phyloP scores from a whole-genome alignment of 1,140 invertebrate genomes.

The Conopomorpha cramerella region DNA sequence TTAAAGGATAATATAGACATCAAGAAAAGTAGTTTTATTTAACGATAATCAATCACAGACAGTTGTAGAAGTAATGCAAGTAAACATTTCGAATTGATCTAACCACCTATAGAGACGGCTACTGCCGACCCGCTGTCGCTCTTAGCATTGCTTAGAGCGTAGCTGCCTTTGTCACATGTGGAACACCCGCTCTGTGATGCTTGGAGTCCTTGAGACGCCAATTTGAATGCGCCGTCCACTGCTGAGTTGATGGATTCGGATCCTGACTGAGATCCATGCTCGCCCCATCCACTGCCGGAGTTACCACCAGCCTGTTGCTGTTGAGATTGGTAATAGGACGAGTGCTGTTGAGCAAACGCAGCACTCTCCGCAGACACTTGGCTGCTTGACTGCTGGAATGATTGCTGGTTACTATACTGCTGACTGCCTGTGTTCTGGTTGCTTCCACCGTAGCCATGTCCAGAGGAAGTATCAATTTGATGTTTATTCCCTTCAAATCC shows the following conservation, averaged over 20 bases:
- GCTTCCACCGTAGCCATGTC: slow-evolving; percentile 3
- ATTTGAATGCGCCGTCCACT: slow-evolving; percentile 28
- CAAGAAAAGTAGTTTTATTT: no score
- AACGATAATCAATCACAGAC: no score
- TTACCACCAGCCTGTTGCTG: neutral
- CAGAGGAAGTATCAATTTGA: no score
- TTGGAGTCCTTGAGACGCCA: slow-evolving; percentile 31
- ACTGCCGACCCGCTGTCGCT: slow-evolving; percentile 30
- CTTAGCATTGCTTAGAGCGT: slow-evolving; percentile 37
- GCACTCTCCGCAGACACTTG: no score
- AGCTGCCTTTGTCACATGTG: slow-evolving; percentile 32
- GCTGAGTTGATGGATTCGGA: slow-evolving; percentile 6
- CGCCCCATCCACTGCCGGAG: neutral
- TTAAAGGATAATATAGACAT: no score
- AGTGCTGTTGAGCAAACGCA: no score
- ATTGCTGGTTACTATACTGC: no score
- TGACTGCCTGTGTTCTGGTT: neutral
- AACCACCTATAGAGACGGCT: slow-evolving; percentile 26
- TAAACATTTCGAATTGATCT: no score
- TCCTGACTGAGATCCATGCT: slow-evolving; percentile 4
- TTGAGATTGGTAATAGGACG: no score
- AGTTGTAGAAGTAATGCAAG: no score
- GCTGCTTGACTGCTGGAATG: no score
- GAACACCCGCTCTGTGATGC: slow-evolving; percentile 21
- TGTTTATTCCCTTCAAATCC: no score